These are phyloP conservation scores for Aphodius sticticus DNA, from an alignment of 2,888 invertebrate genomes.

Conservation along the genomic window DNA sequence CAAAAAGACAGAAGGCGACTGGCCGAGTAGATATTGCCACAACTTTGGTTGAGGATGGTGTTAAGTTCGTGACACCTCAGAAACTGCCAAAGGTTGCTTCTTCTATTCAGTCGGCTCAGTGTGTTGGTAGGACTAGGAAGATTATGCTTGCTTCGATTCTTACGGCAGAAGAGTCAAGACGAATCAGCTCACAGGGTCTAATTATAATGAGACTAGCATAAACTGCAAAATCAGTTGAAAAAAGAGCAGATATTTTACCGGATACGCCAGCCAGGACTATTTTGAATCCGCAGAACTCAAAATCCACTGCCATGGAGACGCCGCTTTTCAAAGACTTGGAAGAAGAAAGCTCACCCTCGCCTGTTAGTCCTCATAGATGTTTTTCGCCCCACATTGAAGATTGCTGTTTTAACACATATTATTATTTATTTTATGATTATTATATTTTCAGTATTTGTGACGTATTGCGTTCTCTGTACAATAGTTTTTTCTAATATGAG, in stretches of 20 bases:
- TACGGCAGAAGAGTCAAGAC: constrained; percentile 8
- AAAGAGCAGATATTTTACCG: constrained; percentile 18
- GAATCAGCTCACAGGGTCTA: constrained; percentile 49
- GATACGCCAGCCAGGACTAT: constrained; percentile 34
- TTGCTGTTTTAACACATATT: too few relatives aligned
- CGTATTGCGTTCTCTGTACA: too few relatives aligned
- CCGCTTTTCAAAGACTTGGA: constrained; percentile 34
- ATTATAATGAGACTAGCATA: constrained; percentile 49
- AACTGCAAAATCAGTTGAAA: constrained; percentile 43
- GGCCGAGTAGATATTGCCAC: constrained; percentile 19
- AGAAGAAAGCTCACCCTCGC: neutral
- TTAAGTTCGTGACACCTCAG: constrained; percentile 21
- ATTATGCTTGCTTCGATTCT: constrained; percentile 25
- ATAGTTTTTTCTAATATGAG: too few relatives aligned
- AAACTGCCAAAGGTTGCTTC: neutral
- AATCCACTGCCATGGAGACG: constrained; percentile 29
- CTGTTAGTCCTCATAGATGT: too few relatives aligned
- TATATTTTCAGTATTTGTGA: too few relatives aligned
- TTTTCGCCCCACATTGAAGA: too few relatives aligned
- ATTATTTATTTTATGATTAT: too few relatives aligned
- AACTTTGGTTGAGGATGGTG: constrained; percentile 23
- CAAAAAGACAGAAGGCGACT: constrained; percentile 45
- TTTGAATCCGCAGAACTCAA: constrained; percentile 29
- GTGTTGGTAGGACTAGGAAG: constrained; percentile 20
- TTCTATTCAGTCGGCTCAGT: neutral